phyloP scores from a whole-genome alignment of 2,113 vertebrate species.

The Callipepla californica region DNA sequence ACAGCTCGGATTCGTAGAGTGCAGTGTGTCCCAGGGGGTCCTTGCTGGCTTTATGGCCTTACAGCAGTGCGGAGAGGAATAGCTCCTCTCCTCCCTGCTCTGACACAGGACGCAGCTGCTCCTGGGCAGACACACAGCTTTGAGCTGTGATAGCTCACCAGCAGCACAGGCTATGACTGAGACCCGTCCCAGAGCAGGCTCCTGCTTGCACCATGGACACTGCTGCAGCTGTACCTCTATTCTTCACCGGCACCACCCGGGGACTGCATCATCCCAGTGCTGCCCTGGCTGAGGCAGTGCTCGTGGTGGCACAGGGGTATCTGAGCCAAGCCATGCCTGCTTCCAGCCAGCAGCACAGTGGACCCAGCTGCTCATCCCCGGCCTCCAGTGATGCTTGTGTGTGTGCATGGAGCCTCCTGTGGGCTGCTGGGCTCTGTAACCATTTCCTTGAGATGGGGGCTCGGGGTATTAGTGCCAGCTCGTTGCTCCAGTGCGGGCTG shows the following conservation, averaged over 20 bases:
- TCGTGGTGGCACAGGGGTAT: not conserved
- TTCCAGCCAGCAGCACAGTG: conserved; percentile 5
- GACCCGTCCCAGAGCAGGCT: not conserved
- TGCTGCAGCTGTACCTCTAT: not conserved
- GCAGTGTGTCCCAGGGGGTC: conserved; percentile 6
- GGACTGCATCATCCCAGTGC: conserved; percentile 21
- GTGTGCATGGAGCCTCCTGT: rapidly evolving
- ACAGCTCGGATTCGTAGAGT: conserved; percentile 56
- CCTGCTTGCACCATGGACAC: not conserved
- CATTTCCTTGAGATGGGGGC: not conserved
- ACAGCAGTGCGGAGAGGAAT: not conserved
- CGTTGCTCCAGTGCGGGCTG: rapidly evolving
- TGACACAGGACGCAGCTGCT: not conserved
- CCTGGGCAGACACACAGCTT: rapidly evolving
- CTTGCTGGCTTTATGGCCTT: not conserved
- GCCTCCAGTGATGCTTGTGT: rapidly evolving
- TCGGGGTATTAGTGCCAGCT: rapidly evolving
- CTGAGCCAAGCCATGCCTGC: conserved; percentile 2
- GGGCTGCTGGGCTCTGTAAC: not conserved
- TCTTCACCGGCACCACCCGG: not conserved
- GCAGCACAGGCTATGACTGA: not conserved
- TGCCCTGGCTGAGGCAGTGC: conserved; percentile 45
- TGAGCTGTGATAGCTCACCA: not conserved
- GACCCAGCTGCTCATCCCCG: not conserved
- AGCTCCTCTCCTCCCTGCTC: not conserved